phyloP scores from a whole-genome alignment of 2,797 vertebrate species.

The Sparidentex hasta region DNA sequence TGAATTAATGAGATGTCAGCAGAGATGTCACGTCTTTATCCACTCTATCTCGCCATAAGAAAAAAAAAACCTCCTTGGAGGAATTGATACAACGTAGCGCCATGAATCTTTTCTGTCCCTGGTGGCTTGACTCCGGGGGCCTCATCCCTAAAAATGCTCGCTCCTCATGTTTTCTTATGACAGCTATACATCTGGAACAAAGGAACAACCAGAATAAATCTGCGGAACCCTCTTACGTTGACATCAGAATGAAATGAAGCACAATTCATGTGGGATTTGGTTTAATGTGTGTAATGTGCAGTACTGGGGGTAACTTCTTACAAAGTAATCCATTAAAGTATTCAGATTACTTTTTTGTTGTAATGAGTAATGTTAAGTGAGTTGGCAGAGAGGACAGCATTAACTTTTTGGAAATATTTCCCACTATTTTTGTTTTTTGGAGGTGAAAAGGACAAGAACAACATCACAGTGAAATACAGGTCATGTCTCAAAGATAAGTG shows the following conservation, averaged over 20 bases:
- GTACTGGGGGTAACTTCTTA: no score
- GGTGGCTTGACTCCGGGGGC: conserved; percentile 34
- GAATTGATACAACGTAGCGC: conserved; percentile 32
- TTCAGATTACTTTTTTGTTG: no score
- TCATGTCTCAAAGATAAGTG: no score
- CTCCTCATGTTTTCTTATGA: conserved; percentile 45
- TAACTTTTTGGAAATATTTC: no score
- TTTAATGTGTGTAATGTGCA: not conserved
- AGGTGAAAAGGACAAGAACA: no score
- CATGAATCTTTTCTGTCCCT: conserved; percentile 59
- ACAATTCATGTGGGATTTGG: not conserved
- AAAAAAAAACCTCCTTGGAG: conserved; percentile 35
- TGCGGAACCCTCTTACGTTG: not conserved
- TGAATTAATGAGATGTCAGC: conserved; percentile 81
- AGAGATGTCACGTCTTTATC: conserved; percentile 76
- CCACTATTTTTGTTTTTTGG: no score
- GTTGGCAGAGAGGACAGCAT: no score
- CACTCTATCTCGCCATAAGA: conserved; percentile 68
- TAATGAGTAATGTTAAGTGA: no score
- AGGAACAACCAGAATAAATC: conserved; percentile 29
- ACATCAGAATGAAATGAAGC: conserved; percentile 10
- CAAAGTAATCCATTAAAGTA: no score
- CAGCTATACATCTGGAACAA: conserved; percentile 29
- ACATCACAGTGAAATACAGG: no score
- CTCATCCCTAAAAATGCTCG: conserved; percentile 48